A percentile compares a stretch with the other conserved stretches of the same genome.
Conservation (phyloP, 2,797 vertebrate species). For the Liparis tanakae region DNA sequence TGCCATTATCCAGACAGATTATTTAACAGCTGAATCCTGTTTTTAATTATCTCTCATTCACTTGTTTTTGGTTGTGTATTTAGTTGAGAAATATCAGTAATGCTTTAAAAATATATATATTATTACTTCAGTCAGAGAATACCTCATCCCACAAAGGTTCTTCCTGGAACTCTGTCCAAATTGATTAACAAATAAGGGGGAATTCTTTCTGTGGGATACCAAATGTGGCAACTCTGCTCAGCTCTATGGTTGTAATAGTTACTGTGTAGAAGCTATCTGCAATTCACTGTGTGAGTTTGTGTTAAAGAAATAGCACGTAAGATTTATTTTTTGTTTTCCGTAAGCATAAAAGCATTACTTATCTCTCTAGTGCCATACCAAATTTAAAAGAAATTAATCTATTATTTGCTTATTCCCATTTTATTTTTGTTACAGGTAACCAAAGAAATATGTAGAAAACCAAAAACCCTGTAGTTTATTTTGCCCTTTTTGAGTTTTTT, state of each 20-base stretch:
- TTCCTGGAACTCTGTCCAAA: conserved; percentile 81
- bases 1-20: conserved; percentile 75
- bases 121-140: conserved; percentile 84
- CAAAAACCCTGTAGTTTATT: conserved; percentile 85
- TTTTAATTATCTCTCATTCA: conserved; percentile 61
- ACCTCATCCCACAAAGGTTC: conserved; percentile 86
- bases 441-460: conserved; percentile 89
- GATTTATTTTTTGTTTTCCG: conserved; percentile 72
- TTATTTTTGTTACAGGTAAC: conserved; percentile 90
- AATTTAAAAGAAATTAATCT: conserved; percentile 79
- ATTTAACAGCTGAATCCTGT: conserved; percentile 70
- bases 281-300: conserved; percentile 85
- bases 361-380: conserved; percentile 84
- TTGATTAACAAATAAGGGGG: conserved; percentile 75
- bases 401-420: conserved; percentile 77
- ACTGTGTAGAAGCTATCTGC: conserved; percentile 81
- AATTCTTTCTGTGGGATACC: conserved; percentile 82
- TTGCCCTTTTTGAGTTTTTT: conserved; percentile 62
- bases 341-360: conserved; percentile 75
- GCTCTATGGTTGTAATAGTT: conserved; percentile 82
- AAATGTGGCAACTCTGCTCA: conserved; percentile 83
- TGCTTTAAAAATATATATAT: conserved; percentile 83
- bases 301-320: conserved; percentile 80
- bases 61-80: conserved; percentile 73
- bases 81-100: conserved; percentile 82